phyloP scores from a whole-genome alignment of 2,113 vertebrate species.

The Marmota monax region DNA sequence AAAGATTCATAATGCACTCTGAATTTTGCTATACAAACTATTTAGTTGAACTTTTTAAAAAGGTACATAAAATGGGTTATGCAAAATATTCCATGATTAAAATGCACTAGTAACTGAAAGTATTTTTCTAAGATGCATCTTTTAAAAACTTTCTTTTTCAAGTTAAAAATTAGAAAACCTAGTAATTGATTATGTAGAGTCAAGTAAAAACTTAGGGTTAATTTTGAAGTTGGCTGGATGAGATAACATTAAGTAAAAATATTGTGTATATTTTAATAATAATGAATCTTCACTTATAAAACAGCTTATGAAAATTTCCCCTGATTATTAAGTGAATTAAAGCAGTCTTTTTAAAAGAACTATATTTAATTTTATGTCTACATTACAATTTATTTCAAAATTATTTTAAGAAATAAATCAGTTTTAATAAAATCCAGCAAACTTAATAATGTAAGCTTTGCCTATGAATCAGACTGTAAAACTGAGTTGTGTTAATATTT shows the following conservation, averaged over 20 bases:
- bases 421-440: conserved; percentile 2
- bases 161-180: not conserved
- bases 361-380: not conserved
- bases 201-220: not conserved
- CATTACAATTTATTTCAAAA: not conserved
- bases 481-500: not conserved
- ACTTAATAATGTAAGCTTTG: not conserved
- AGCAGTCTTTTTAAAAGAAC: not conserved
- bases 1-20: not conserved
- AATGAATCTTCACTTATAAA: not conserved
- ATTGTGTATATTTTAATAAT: not conserved
- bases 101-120: not conserved
- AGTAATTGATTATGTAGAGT: not conserved
- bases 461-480: not conserved
- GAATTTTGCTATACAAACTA: not conserved
- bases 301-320: not conserved
- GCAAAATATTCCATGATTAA: not conserved
- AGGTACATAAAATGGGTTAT: not conserved
- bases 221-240: not conserved
- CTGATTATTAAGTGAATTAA: not conserved
- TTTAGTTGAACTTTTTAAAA: not conserved
- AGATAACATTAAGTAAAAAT: not conserved
- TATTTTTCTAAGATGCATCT: not conserved
- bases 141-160: not conserved
- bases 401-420: not conserved